Evolutionary conservation across 2,888 invertebrate species (phyloP), one percentile per base, ranked within the genome.

Genomic region (Junonia oenone): DNA sequence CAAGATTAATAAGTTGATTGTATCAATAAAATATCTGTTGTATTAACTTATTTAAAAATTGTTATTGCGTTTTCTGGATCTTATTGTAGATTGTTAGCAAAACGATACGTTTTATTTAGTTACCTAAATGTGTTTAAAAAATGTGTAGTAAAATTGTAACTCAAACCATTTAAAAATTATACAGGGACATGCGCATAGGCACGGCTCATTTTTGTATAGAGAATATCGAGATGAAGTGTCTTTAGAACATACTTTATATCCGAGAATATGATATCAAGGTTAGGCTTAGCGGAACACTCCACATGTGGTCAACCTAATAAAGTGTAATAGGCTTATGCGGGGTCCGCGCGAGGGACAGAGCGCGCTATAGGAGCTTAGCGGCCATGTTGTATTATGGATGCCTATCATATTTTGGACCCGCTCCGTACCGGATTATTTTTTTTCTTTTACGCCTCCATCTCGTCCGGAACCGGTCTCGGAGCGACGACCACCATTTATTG

Each of bases 371-470:
- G 77, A 80, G 87, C 88, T 89, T 87, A 89, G 89, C 89, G 80
- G 90, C 90, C 90, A 90, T 90, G 88, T 90, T 90, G 88, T 86
- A 85, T 88, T 90, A 90, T 89, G 89, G 89, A 89, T 89, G 87
- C 89, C 89, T 89, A 89, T 90, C 89, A 90, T 90, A 89, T 90
- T 89, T 89, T 89, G 89, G 89, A 89, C 87, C 84, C 83, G 85
- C 83, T 87, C 75, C 71, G 83, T 81, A 86, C 87, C 86, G 88
- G 88, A 85, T 88, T 88, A 86, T 85, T 85, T 79, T 84, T 89
- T 87, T 79, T 78, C 73, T 77, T 83, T 87, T 85, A 78, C 83
- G 82, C 84, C 85, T 85, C 81, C 83, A 80, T 83, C 87, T 84
- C 69, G 59, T 57, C 78, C 66, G 71, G 67, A 89, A 89, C 89